Conservation (phyloP, 2,888 invertebrate genomes). For the Drosophila quinaria region DNA sequence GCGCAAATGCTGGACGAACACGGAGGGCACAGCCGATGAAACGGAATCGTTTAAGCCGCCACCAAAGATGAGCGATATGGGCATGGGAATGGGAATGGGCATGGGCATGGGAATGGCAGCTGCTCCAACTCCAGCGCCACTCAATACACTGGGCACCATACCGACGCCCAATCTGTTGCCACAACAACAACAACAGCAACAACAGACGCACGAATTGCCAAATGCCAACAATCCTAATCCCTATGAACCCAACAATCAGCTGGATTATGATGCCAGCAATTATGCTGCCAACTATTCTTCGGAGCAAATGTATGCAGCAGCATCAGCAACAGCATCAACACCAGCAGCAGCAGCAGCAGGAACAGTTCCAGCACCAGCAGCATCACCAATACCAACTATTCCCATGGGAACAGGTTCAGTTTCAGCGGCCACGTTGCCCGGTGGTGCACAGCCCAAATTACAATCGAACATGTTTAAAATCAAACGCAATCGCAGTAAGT, state of each 20-base stretch:
- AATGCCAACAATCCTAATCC: slow-evolving; percentile 24
- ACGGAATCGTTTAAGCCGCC: slow-evolving; percentile 89
- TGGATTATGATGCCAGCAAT: slow-evolving; percentile 36
- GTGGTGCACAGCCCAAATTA: slow-evolving; percentile 79
- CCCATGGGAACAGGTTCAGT: slow-evolving; percentile 25
- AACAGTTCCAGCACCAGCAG: slow-evolving; percentile 6
- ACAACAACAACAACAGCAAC: slow-evolving; percentile 39
- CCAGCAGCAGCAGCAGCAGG: slow-evolving; percentile 8
- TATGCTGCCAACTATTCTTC: slow-evolving; percentile 32
- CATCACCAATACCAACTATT: slow-evolving; percentile 25
- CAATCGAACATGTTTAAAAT: slow-evolving; percentile 92
- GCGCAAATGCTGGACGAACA: slow-evolving; percentile 94
- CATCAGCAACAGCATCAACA: slow-evolving; percentile 23
- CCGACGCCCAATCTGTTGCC: slow-evolving; percentile 39
- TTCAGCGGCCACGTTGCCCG: slow-evolving; percentile 36
- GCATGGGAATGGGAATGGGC: slow-evolving; percentile 34
- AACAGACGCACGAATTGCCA: slow-evolving; percentile 38
- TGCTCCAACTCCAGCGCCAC: slow-evolving; percentile 9
- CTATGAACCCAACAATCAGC: slow-evolving; percentile 31
- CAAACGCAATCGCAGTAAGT: slow-evolving; percentile 91
- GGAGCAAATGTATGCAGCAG: slow-evolving; percentile 25
- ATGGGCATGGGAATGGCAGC: slow-evolving; percentile 42
- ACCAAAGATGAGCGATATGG: slow-evolving; percentile 89
- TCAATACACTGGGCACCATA: slow-evolving; percentile 41
- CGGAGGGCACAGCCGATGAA: slow-evolving; percentile 87